phyloP scores from a whole-genome alignment of 2,113 vertebrate genomes.

The Gymnogyps californianus region DNA sequence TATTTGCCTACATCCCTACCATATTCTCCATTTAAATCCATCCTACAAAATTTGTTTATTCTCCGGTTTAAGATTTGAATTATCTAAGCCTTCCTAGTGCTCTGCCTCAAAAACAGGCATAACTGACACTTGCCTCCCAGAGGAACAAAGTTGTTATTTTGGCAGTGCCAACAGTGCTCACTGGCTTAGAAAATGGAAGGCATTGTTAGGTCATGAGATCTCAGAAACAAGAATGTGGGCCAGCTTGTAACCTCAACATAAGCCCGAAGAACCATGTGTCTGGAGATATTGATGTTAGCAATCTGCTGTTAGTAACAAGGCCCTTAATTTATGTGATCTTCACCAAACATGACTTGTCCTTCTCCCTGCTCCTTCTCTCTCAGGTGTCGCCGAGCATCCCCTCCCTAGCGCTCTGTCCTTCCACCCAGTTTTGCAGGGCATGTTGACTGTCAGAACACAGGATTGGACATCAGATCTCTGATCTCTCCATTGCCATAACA shows the following conservation, averaged over 20 bases:
- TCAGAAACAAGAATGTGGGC: neutral
- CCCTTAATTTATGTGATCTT: neutral
- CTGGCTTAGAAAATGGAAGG: neutral
- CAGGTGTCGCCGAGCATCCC: neutral
- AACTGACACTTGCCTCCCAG: neutral
- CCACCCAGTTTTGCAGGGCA: neutral
- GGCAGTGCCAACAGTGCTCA: neutral
- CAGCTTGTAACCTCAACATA: neutral
- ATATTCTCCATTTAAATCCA: neutral
- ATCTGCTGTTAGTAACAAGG: neutral
- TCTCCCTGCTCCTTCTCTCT: neutral
- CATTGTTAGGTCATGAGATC: neutral
- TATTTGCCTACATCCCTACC: neutral
- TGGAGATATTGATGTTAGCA: neutral
- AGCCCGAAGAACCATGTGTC: neutral
- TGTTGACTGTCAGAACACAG: neutral
- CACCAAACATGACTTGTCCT: neutral
- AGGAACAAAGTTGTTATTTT: neutral
- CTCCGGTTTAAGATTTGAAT: neutral
- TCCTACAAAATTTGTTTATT: neutral
- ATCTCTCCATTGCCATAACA: neutral
- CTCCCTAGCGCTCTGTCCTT: neutral
- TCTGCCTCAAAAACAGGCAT: neutral
- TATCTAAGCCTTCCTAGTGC: neutral
- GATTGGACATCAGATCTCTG: neutral